Percentiles rank a stretch among this genome's conserved stretches.
phyloP scores from a whole-genome alignment of 2,797 vertebrate genomes.

The Atherinosoma microstoma region DNA sequence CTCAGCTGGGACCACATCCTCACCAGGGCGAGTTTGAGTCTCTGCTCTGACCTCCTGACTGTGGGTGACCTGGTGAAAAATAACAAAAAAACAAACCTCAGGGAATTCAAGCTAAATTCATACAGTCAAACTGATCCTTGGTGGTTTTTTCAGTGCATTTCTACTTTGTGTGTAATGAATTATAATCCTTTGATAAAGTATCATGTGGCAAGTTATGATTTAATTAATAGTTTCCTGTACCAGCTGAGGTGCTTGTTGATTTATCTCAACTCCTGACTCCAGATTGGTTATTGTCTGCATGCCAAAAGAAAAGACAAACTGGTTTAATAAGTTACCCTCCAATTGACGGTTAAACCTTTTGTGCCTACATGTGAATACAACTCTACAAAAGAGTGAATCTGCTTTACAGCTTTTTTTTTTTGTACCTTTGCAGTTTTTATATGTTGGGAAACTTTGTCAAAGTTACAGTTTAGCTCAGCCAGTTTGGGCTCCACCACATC shows the following conservation, averaged over 20 bases:
- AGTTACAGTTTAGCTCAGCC: constrained; percentile 93
- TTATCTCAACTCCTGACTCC: constrained; percentile 72
- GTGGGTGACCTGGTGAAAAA: constrained; percentile 48
- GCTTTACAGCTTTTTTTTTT: neutral
- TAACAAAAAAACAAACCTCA: constrained; percentile 23
- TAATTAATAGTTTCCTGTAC: constrained; percentile 28
- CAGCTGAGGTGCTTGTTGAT: constrained; percentile 56
- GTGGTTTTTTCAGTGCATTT: neutral
- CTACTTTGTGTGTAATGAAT: neutral
- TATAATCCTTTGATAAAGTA: neutral
- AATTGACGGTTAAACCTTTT: neutral
- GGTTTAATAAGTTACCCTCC: neutral
- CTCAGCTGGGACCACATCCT: constrained; percentile 40
- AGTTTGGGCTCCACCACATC: constrained; percentile 96
- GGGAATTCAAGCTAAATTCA: neutral
- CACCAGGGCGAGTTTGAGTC: constrained; percentile 39
- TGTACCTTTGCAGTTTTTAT: constrained; percentile 87
- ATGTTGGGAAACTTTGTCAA: constrained; percentile 96
- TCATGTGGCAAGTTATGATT: constrained; percentile 3
- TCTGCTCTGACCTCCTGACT: constrained; percentile 58
- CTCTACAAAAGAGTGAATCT: too few species aligned
- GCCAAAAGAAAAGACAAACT: constrained; percentile 12
- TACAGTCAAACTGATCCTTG: neutral
- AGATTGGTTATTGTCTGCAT: constrained; percentile 85
- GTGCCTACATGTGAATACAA: neutral